Conservation (phyloP, 64 coral and sea anemone genomes). For the Dendronephthya gigantea region DNA sequence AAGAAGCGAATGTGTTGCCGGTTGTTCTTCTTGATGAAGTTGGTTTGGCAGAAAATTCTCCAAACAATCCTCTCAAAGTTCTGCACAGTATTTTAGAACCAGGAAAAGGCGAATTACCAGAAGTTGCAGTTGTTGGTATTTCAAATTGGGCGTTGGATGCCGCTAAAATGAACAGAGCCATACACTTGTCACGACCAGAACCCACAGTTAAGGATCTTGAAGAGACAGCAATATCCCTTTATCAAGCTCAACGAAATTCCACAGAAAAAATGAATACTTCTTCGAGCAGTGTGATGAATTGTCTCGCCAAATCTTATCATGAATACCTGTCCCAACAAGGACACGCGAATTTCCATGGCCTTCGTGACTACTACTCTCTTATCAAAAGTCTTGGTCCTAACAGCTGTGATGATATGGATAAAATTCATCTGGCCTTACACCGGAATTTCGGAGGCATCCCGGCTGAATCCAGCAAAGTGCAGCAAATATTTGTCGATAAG, state of each 20-base stretch:
- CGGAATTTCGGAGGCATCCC: constrained; percentile 5
- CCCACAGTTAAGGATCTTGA: constrained; percentile 41
- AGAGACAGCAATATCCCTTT: constrained; percentile 40
- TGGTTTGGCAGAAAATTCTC: constrained; percentile 69
- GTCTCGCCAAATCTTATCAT: neutral
- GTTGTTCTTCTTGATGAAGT: constrained; percentile 84
- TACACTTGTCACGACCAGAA: constrained; percentile 60
- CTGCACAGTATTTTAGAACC: constrained; percentile 72
- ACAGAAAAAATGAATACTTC: neutral
- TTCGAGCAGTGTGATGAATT: neutral
- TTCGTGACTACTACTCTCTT: constrained; percentile 14
- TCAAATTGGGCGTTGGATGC: constrained; percentile 79
- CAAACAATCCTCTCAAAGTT: constrained; percentile 73
- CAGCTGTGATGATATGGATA: neutral
- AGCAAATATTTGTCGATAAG: neutral
- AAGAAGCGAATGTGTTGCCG: constrained; percentile 57
- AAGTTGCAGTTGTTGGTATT: constrained; percentile 77
- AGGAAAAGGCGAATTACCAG: constrained; percentile 43
- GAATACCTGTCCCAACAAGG: constrained; percentile 6
- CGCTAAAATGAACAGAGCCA: constrained; percentile 72
- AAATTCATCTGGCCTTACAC: neutral
- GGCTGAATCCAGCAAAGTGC: neutral
- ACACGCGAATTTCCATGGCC: neutral
- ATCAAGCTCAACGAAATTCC: neutral
- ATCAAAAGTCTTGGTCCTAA: neutral